These are phyloP conservation scores for Alosa alosa DNA, from an alignment of 2,113 vertebrate species.

Conservation along the genomic window DNA sequence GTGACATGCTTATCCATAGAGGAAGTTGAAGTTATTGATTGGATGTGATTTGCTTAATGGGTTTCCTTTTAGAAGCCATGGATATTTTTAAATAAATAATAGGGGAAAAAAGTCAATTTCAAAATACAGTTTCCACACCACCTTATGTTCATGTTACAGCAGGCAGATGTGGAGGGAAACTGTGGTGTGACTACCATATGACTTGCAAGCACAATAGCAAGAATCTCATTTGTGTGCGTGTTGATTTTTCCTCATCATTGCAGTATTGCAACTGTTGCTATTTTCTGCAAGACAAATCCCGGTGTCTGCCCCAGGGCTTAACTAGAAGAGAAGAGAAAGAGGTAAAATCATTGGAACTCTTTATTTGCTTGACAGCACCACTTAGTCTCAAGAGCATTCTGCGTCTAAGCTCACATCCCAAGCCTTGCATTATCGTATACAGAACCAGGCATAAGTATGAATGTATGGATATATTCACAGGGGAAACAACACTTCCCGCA, in stretches of 20 bases:
- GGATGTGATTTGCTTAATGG: no score
- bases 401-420: background rate
- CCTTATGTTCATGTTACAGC: no score
- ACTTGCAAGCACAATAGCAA: no score
- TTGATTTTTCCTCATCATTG: background rate
- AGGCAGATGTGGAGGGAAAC: no score
- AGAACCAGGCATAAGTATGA: background rate
- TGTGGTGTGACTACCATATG: no score
- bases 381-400: background rate
- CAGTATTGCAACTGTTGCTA: background rate
- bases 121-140: no score
- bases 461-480: background rate
- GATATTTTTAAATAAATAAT: no score
- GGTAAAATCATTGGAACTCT: slow-evolving; percentile 3
- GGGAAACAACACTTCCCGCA: background rate
- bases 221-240: background rate
- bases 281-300: slow-evolving; percentile 10
- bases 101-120: no score
- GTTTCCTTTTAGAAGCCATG: no score
- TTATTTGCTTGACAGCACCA: background rate
- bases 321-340: background rate
- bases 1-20: no score
- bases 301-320: slow-evolving; percentile 16
- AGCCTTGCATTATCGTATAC: background rate
- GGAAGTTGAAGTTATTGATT: no score